Conservation (phyloP, 2,113 vertebrate species). For the Motacilla tschutschensis region DNA sequence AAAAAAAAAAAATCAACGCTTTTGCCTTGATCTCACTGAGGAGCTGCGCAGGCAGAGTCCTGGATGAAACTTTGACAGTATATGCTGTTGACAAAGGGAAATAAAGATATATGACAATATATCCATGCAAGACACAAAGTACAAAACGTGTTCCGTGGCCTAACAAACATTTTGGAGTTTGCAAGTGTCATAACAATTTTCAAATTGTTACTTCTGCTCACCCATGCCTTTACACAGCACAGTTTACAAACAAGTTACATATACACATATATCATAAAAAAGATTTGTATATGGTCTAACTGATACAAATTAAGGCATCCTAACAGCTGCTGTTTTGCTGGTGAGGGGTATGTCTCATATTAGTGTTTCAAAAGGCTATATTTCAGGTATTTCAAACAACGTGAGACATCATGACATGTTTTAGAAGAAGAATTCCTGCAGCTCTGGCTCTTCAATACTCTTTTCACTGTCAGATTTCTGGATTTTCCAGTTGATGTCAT, state of each 20-base stretch:
- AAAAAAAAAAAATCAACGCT: constrained; percentile 36
- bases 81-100: constrained; percentile 31
- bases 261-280: constrained; percentile 62
- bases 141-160: constrained; percentile 39
- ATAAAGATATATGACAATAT: constrained; percentile 55
- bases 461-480: constrained; percentile 50
- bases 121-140: constrained; percentile 67
- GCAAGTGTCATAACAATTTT: constrained; percentile 34
- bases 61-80: constrained; percentile 4
- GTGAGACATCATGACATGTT: constrained; percentile 13
- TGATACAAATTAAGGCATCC: constrained; percentile 78
- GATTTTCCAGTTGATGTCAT: constrained; percentile 61
- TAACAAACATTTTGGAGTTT: constrained; percentile 29
- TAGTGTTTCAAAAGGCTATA: constrained; percentile 26
- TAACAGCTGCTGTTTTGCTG: constrained; percentile 69
- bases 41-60: constrained; percentile 43
- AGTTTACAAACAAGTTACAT: constrained; percentile 68
- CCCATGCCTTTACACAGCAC: constrained; percentile 64
- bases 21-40: constrained; percentile 54
- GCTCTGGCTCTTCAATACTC: constrained; percentile 69
- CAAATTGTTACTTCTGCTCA: constrained; percentile 48
- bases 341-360: constrained; percentile 55
- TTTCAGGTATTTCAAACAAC: constrained; percentile 49
- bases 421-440: constrained; percentile 80
- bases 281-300: constrained; percentile 56